Evolutionary conservation across 2,888 invertebrate genomes (phyloP), one percentile per base, ranked within the genome.

Genomic region (Teleiodes luculella): DNA sequence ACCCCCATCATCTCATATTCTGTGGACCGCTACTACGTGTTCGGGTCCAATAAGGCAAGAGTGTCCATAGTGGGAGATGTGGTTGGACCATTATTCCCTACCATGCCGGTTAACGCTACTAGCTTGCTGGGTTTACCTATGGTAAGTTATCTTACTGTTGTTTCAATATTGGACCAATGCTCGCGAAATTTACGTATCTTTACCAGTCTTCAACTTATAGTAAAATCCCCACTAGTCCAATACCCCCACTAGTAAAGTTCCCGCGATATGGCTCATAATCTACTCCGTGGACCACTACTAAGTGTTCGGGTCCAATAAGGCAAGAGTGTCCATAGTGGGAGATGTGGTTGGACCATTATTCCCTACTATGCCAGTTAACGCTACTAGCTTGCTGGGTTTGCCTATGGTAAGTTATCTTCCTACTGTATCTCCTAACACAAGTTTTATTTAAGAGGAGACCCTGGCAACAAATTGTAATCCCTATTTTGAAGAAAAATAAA

Each of bases 331-430:
- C 0, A 83, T 97, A 20, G 95, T 96, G 1, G 97, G 97, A 0
- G 97, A 97, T 80, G 97, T 98, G 0, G 97, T 97, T 0, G 97
- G 97, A 0, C 96, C 97, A 0, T 95, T 97, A 57, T 97, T 97
- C 76, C 96, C 97, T 0, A 95, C 96, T 0, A 96, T 97, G 96
- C 97, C 97, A 0, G 94, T 97, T 6, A 97, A 97, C 70, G 95
- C 97, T 0, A 94, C 95, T 7, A 95, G 96, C 14, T 75, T 97
- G 52, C 84, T 97, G 1, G 86, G 94, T 66, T 72, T 97, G 62
- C 97, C 97, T 0, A 96, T 96, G 96, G 92, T 91, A 59, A 79
- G 73, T 60, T 1, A 16, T 10, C 10, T n/a, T n/a, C n/a, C n/a
- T n/a, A n/a, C n/a, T n/a, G n/a, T n/a, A n/a, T n/a, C n/a, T n/a